Evolutionary conservation across 2,888 invertebrate species (phyloP).

Genomic region (Myopa testacea): DNA sequence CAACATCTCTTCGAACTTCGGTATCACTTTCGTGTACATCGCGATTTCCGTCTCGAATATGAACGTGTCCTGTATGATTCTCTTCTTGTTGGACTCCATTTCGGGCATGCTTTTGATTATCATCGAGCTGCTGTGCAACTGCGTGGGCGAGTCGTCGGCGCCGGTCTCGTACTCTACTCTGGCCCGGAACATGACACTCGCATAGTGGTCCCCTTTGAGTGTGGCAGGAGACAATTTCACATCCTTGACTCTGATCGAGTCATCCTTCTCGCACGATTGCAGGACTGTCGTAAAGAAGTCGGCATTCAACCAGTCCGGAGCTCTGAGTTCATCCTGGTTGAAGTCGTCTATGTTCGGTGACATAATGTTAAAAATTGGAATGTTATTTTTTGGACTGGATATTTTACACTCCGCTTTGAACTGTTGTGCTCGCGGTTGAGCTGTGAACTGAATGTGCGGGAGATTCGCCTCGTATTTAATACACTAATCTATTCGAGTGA

Average conservation of each 20-base stretch:
- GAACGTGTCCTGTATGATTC: constrained; percentile 25
- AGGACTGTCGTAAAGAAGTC: constrained; percentile 44
- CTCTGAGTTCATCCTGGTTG: constrained; percentile 46
- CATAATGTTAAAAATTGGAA: constrained; percentile 19
- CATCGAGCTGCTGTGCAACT: not conserved
- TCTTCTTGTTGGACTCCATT: constrained; percentile 46
- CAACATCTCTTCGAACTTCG: constrained; percentile 37
- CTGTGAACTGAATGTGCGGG: not conserved
- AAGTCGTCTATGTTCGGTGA: constrained; percentile 29
- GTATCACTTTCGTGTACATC: constrained; percentile 40
- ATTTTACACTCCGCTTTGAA: not conserved
- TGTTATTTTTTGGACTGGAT: too few species aligned
- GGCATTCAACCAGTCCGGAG: constrained; percentile 47
- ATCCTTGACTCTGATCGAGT: constrained; percentile 35
- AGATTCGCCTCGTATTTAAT: not conserved
- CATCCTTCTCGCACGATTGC: constrained; percentile 38
- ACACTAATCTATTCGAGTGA: too few species aligned
- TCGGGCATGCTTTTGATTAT: constrained; percentile 60
- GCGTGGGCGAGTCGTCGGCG: too few species aligned
- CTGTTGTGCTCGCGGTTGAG: too few species aligned
- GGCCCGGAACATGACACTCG: constrained; percentile 47
- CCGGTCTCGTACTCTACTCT: not conserved
- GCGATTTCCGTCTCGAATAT: constrained; percentile 41
- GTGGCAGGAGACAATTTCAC: constrained; percentile 43
- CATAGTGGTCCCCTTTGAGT: constrained; percentile 46